Percentiles rank a stretch among this genome's conserved stretches.
These are phyloP conservation scores for Daphoenositta chrysoptera DNA, from an alignment of 2,113 vertebrate genomes.

Conservation along the genomic window DNA sequence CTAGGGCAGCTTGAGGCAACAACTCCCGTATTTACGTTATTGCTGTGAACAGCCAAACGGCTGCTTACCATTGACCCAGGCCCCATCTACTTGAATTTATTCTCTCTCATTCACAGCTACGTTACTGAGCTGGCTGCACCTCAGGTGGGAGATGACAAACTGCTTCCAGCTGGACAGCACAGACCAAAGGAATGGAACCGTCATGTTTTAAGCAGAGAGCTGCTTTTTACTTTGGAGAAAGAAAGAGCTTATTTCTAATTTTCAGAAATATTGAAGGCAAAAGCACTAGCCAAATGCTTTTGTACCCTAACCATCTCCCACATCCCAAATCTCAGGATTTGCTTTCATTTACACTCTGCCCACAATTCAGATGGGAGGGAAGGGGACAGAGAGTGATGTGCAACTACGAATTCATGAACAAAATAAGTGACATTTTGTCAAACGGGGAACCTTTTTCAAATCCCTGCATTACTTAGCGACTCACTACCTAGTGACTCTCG, in stretches of 20 bases:
- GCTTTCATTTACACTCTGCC: background rate
- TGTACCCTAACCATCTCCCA: background rate
- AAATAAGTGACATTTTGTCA: background rate
- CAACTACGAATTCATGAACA: background rate
- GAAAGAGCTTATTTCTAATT: background rate
- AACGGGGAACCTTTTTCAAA: background rate
- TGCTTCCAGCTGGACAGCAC: background rate
- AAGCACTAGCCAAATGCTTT: background rate
- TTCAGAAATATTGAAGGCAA: background rate
- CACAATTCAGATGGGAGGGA: background rate
- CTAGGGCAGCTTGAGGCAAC: constrained; percentile 74
- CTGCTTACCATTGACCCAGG: constrained; percentile 51
- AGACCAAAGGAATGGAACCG: background rate
- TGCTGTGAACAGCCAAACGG: constrained; percentile 49
- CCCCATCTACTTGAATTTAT: constrained; percentile 20
- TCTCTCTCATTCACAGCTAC: constrained; percentile 31
- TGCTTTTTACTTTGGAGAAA: background rate
- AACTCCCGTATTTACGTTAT: constrained; percentile 68
- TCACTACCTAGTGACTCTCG: background rate
- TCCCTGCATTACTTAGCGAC: background rate
- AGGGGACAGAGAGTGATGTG: background rate
- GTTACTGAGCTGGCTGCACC: background rate
- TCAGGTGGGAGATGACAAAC: background rate
- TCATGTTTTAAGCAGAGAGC: background rate
- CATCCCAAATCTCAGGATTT: background rate